phyloP scores from a whole-genome alignment of 2,113 vertebrate species.

The Arothron firmamentum region DNA sequence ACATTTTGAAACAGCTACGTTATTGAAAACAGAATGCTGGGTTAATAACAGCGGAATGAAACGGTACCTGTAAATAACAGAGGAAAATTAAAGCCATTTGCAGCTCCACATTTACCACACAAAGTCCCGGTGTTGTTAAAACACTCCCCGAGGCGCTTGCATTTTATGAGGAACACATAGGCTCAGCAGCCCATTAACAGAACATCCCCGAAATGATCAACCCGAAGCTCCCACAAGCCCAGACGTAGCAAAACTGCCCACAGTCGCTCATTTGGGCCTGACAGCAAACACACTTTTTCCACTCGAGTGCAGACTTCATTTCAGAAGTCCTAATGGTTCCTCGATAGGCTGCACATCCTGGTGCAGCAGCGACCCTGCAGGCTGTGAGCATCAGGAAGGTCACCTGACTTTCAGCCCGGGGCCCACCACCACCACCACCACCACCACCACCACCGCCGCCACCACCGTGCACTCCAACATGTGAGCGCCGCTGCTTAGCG shows the following conservation, averaged over 20 bases:
- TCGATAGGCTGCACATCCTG: too few species aligned
- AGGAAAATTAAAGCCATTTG: conserved; percentile 39
- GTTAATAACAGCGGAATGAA: conserved; percentile 14
- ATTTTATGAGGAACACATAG: conserved; percentile 32
- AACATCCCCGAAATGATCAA: conserved; percentile 15
- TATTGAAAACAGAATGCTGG: neutral
- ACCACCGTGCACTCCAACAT: too few species aligned
- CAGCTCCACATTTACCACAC: conserved; percentile 19
- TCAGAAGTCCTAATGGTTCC: neutral
- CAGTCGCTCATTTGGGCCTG: conserved; percentile 2
- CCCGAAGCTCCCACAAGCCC: conserved; percentile 11
- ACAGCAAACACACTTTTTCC: neutral
- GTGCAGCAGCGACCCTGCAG: too few species aligned
- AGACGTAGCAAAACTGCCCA: conserved; percentile 10
- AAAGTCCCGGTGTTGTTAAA: conserved; percentile 22
- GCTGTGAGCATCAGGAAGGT: too few species aligned
- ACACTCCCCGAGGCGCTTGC: conserved; percentile 15
- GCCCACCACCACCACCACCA: too few species aligned
- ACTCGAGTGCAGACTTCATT: neutral
- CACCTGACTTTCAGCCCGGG: too few species aligned
- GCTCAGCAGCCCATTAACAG: conserved; percentile 33
- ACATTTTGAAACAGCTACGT: too few species aligned
- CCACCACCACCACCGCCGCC: too few species aligned
- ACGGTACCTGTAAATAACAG: conserved; percentile 27
- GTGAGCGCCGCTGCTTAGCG: too few species aligned